Evolutionary conservation across 2,888 invertebrate species (phyloP), one percentile per base, ranked within the genome.

Genomic region (Apamea crenata): DNA sequence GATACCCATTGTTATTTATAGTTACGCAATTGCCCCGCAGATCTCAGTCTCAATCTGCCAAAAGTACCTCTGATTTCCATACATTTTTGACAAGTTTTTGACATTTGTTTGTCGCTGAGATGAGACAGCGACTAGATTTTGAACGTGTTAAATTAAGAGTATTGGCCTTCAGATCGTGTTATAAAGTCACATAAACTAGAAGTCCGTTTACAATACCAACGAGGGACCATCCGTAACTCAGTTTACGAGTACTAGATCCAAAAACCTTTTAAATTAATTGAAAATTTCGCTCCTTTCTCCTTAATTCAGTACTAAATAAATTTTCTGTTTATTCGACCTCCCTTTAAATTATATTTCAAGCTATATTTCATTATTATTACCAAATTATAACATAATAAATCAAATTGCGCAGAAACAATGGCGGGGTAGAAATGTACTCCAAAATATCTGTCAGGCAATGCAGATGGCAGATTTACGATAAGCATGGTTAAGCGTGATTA

Each of bases 341-440:
- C 73, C 21, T 68, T 68, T 40, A 73, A 75, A 80, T 82, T 82
- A 74, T 47, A 83, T 83, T 72, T 70, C 14, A n/a, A 56, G 71
- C 65, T 66, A 81, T 81, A 81, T 79, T 84, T 86, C 76, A 81
- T 56, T 71, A 81, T 74, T 79, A 87, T 70, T 67, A 74, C 68
- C n/a, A 80, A 81, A 81, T 87, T 87, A 80, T 80, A 77, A 67
- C 72, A 44, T 80, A 63, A 85, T 86, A 84, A 86, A 84, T 87
- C 81, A 87, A 77, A 77, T 74, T 63, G 65, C n/a, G 81, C 44
- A 72, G 61, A 76, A 80, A 80, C 80, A 87, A 79, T 74, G 44
- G 67, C 14, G 44, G 69, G 65, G 67, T 65, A 47, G 66, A 74
- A 73, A 63, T 77, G 59, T 69, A 71, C 81, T 67, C 59, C 47